Conservation (phyloP, 1,140 invertebrate genomes). For the Belonocnema kinseyi region DNA sequence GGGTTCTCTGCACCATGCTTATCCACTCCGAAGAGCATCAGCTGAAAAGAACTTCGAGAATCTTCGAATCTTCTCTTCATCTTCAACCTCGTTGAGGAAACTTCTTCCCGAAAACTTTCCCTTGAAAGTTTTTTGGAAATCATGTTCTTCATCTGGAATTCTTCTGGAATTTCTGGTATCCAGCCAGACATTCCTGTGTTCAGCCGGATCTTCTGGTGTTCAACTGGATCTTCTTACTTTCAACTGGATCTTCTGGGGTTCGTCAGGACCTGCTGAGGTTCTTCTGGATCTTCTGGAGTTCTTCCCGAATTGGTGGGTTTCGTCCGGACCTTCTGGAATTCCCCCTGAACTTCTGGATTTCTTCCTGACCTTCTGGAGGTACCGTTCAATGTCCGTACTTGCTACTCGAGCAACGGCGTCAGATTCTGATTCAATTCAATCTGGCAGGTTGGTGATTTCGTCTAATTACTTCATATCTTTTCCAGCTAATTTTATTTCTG, state of each 20-base stretch:
- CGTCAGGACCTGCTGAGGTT: neutral
- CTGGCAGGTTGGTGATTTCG: conserved; percentile 52
- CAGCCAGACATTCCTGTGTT: neutral
- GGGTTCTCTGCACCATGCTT: too few species aligned
- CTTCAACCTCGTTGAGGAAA: too few species aligned
- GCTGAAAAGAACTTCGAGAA: too few species aligned
- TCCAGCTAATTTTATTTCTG: conserved; percentile 26
- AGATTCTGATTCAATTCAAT: conserved; percentile 38
- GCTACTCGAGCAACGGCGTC: conserved; percentile 37
- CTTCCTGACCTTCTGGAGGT: conserved; percentile 31
- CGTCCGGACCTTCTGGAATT: neutral
- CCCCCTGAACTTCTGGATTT: neutral
- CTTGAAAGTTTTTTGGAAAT: neutral
- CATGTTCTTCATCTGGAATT: neutral
- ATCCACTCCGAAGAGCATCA: too few species aligned
- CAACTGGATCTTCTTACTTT: neutral
- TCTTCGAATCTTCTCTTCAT: too few species aligned
- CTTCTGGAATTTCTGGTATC: neutral
- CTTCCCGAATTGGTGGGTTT: neutral
- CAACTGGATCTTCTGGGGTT: neutral
- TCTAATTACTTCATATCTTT: conserved; percentile 28
- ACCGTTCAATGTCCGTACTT: conserved; percentile 39
- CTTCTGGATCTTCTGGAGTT: neutral
- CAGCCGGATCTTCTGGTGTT: neutral
- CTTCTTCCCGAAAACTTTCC: too few species aligned